phyloP scores from a whole-genome alignment of 2,113 vertebrate species.

The Corythoichthys haematopterus region DNA sequence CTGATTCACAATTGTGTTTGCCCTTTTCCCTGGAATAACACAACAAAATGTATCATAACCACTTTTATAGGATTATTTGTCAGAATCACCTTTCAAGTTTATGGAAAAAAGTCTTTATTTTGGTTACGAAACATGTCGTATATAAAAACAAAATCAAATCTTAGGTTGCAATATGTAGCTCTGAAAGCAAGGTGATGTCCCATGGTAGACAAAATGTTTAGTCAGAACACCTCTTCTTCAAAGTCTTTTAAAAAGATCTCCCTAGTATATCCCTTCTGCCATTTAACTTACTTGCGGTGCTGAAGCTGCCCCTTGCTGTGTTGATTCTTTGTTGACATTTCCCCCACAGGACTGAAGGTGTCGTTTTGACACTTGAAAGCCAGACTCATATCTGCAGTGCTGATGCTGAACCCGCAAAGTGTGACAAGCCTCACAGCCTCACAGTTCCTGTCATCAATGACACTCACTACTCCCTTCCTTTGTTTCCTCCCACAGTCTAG shows the following conservation, averaged over 20 bases:
- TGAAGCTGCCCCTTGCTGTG: constrained; percentile 28
- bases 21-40: too few species aligned
- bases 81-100: background rate
- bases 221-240: background rate
- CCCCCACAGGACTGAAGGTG: constrained; percentile 35
- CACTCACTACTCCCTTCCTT: constrained; percentile 25
- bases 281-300: constrained; percentile 58
- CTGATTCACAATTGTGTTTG: background rate
- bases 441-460: constrained; percentile 39
- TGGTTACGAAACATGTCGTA: background rate
- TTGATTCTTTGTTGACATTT: constrained; percentile 54
- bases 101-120: background rate
- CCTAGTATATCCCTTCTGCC: background rate
- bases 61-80: background rate
- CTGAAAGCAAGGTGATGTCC: background rate
- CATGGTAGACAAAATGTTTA: background rate
- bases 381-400: constrained; percentile 49
- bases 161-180: background rate
- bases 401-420: constrained; percentile 33
- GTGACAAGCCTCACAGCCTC: constrained; percentile 21
- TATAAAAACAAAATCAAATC: background rate
- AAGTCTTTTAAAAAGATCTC: background rate
- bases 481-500: constrained; percentile 49
- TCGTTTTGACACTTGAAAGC: constrained; percentile 54
- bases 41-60: background rate